phyloP scores from a whole-genome alignment of 23 tunicate species.

The Ciona savignyi region DNA sequence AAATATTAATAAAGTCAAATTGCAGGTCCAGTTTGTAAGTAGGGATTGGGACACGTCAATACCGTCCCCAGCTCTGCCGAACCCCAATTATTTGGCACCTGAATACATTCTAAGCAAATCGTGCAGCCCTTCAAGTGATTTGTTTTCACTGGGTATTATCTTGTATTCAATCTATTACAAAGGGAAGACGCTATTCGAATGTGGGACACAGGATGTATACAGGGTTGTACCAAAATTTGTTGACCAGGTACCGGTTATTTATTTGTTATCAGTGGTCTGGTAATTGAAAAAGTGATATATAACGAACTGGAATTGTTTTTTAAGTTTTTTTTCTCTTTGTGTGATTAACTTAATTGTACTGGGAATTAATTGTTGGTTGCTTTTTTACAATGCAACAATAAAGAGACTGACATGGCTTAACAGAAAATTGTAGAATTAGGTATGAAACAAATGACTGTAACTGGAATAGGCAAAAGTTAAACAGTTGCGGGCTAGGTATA shows the following conservation, averaged over 20 bases:
- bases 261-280: not conserved
- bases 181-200: constrained; percentile 31
- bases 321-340: not conserved
- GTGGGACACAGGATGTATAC: constrained; percentile 37
- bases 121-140: constrained; percentile 61
- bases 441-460: too few species aligned
- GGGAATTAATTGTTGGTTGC: too few species aligned
- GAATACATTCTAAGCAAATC: constrained; percentile 62
- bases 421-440: too few species aligned
- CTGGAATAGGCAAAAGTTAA: too few species aligned
- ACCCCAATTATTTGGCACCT: constrained; percentile 78
- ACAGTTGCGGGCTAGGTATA: too few species aligned
- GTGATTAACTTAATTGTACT: not conserved
- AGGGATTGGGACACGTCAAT: constrained; percentile 71
- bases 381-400: too few species aligned
- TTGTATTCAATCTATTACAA: constrained; percentile 61
- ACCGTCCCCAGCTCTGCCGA: constrained; percentile 47
- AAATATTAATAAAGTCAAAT: too few species aligned
- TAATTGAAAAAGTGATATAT: too few species aligned
- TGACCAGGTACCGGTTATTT: constrained; percentile 34
- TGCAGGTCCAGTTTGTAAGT: constrained; percentile 34
- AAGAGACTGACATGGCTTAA: too few species aligned
- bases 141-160: constrained; percentile 79
- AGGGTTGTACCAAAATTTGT: constrained; percentile 32
- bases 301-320: not conserved